Evolutionary conservation across 2,797 vertebrate genomes (phyloP).

Genomic region (Xerus rutilus): DNA sequence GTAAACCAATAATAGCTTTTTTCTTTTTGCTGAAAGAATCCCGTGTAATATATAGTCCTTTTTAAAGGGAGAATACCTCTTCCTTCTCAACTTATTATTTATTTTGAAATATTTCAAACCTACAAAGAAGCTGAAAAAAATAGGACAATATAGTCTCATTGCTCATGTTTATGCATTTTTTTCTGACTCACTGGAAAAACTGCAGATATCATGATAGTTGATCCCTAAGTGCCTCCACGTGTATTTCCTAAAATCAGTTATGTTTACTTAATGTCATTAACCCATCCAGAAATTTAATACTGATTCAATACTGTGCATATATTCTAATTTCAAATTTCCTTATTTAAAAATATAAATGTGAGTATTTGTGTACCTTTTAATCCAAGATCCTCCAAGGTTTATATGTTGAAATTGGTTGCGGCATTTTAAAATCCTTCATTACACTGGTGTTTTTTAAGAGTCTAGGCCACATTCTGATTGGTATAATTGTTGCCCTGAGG

Average conservation of each 20-base stretch:
- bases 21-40: constrained; percentile 42
- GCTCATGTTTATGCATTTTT: neutral
- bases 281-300: neutral
- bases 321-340: neutral
- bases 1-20: neutral
- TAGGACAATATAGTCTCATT: neutral
- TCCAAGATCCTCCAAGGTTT: neutral
- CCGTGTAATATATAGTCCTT: neutral
- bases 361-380: neutral
- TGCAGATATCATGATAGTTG: neutral
- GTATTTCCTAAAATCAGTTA: neutral
- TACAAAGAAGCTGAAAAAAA: neutral
- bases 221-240: neutral
- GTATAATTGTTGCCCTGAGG: neutral
- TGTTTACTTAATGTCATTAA: neutral
- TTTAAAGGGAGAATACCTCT: neutral
- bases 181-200: neutral
- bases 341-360: neutral
- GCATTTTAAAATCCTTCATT: neutral
- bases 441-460: neutral
- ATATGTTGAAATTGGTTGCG: neutral
- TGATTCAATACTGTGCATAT: neutral
- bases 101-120: constrained; percentile 48
- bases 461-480: neutral
- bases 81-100: neutral